These are phyloP conservation scores for Drosophila athabasca DNA, from an alignment of 1,140 invertebrate genomes.

Conservation along the genomic window DNA sequence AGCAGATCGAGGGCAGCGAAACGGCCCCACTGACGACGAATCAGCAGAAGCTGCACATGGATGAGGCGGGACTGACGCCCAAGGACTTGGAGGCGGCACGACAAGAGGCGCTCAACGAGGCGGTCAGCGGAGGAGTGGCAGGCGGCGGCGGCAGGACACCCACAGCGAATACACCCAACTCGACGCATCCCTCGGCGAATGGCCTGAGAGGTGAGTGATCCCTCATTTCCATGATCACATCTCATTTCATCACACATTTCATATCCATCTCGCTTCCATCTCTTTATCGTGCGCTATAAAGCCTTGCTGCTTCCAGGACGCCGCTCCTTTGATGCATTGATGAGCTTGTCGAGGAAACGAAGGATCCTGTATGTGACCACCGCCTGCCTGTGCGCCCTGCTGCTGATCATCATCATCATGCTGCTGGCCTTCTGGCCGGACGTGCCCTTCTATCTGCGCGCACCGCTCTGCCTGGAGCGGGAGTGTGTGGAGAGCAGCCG, in stretches of 20 bases:
- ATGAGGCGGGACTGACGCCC: slow-evolving; percentile 60
- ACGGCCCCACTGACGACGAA: slow-evolving; percentile 78
- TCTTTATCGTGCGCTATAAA: slow-evolving; percentile 30
- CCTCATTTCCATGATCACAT: not conserved
- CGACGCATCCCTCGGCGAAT: slow-evolving; percentile 69
- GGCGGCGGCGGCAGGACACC: slow-evolving; percentile 46
- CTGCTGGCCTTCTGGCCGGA: slow-evolving; percentile 81
- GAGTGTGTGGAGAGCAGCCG: slow-evolving; percentile 79
- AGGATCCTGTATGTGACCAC: slow-evolving; percentile 76
- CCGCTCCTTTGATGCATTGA: slow-evolving; percentile 74
- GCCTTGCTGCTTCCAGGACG: slow-evolving; percentile 81
- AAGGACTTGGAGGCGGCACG: slow-evolving; percentile 75
- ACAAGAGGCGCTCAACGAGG: slow-evolving; percentile 53
- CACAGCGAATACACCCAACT: slow-evolving; percentile 68
- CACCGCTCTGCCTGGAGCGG: slow-evolving; percentile 74
- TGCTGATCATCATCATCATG: slow-evolving; percentile 76
- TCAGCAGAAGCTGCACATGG: slow-evolving; percentile 77
- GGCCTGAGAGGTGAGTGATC: slow-evolving; percentile 70
- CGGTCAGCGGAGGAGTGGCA: slow-evolving; percentile 9
- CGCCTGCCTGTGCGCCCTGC: slow-evolving; percentile 74
- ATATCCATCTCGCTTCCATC: slow-evolving; percentile 1
- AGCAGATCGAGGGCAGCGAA: slow-evolving; percentile 78
- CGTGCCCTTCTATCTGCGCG: slow-evolving; percentile 78
- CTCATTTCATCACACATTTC: not conserved
- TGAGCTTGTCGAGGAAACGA: slow-evolving; percentile 74